These are phyloP conservation scores for Nomada lathburiana DNA, from an alignment of 2,888 invertebrate species.

Conservation along the genomic window DNA sequence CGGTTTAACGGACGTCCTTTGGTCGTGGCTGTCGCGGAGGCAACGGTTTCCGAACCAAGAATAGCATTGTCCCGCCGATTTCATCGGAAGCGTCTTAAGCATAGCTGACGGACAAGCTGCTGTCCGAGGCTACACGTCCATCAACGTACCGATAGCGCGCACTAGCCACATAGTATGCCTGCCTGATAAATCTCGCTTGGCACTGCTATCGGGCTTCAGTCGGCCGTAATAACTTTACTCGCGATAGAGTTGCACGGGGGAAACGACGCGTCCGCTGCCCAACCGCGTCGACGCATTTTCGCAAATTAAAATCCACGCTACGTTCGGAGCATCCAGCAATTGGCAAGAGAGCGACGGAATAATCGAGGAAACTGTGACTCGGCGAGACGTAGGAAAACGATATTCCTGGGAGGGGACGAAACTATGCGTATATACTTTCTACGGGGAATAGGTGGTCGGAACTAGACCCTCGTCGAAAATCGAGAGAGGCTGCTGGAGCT, in stretches of 20 bases:
- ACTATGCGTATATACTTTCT: no score
- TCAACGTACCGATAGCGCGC: constrained; percentile 13
- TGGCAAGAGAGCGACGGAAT: no score
- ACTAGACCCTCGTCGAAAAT: background rate
- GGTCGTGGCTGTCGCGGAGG: background rate
- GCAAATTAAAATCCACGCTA: background rate
- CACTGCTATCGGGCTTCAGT: constrained; percentile 15
- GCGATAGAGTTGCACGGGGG: background rate
- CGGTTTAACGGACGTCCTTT: background rate
- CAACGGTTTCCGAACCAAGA: background rate
- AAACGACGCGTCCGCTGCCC: background rate
- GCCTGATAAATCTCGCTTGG: constrained; percentile 34
- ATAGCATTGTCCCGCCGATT: constrained; percentile 7
- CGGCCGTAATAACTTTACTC: constrained; percentile 13
- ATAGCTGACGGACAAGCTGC: constrained; percentile 12
- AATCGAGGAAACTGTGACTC: no score
- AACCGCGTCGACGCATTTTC: background rate
- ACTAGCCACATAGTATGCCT: background rate
- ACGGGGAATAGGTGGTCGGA: no score
- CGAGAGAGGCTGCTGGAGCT: background rate
- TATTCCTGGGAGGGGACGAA: no score
- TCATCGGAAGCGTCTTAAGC: constrained; percentile 15
- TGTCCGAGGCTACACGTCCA: constrained; percentile 8
- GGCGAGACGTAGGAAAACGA: no score
- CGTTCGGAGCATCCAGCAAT: no score